Conservation (phyloP, 23 tunicate species). For the Styela plicata region DNA sequence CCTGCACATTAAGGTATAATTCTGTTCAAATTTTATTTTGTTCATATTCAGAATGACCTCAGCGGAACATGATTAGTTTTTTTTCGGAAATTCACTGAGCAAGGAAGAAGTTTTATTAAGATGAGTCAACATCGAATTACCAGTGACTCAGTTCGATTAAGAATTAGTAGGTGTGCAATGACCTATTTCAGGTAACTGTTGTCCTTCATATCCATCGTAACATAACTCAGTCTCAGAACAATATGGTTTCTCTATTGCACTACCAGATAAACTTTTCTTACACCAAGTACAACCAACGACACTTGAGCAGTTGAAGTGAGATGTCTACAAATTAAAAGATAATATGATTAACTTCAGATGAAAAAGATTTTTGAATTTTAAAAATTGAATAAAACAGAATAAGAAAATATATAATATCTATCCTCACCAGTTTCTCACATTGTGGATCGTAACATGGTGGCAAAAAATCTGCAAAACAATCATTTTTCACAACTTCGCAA, state of each 20-base stretch:
- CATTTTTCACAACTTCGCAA: neutral
- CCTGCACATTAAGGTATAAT: no score
- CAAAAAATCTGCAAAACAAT: neutral
- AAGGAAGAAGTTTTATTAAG: no score
- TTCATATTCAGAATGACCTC: no score
- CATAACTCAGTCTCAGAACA: constrained; percentile 14
- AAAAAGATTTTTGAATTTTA: no score
- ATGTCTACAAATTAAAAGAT: neutral
- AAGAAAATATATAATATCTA: no score
- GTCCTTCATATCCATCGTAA: constrained; percentile 25
- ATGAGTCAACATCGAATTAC: no score
- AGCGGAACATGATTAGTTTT: no score
- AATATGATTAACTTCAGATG: neutral
- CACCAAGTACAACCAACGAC: constrained; percentile 17
- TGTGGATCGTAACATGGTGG: constrained; percentile 12
- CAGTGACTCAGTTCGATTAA: no score
- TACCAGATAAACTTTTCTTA: neutral
- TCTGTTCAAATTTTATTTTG: no score
- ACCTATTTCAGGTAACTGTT: neutral
- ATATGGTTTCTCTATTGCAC: neutral
- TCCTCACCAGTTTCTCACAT: constrained; percentile 1
- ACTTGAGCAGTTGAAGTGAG: constrained; percentile 13
- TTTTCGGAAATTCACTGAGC: no score
- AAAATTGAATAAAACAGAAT: no score
- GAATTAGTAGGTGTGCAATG: no score